Base-by-base conservation (phyloP, 2,113 vertebrate genomes). In the Tapirus terrestris region DNA sequence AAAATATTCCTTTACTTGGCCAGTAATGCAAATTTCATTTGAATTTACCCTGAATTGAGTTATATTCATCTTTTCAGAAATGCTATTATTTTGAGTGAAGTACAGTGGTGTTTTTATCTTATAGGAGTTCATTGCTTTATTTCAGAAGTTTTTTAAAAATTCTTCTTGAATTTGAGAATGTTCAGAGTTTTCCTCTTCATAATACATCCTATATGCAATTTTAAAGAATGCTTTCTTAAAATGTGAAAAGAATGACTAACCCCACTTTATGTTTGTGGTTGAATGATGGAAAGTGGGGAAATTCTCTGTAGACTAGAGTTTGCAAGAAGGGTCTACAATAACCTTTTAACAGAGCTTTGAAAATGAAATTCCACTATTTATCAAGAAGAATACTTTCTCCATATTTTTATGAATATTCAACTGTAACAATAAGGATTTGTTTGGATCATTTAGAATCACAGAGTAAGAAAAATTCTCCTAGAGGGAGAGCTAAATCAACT, bases 371-470 rank as follows among this genome's bases (percentile, higher is more conserved):
- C 31, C 4, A 33, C 43, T 84, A 63, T 89, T 86, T 96, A 95
- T 95, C 80, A 92, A 29, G 43, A 95, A 85, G 33, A 39, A 90
- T 92, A 73, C 7, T 76, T 96, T 79, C 45, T 48, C 63, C 29
- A 12, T 96, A 93, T 93, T 93, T 97, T 88, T 84, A 63, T 87
- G 73, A 83, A 85, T 79, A 94, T 80, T 94, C 33, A 85, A 58
- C 61, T 87, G 2, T 86, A 92, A 80, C 68, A 77, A 51, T 87
- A 73, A 92, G 95, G 60, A 94, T 94, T 95, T 70, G 45, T 94
- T 89, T 96, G 79, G 25, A 33, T 97, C 88, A 94, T 96, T 97
- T 91, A 93, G 85, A 97, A 97, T 86, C 51, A 97, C 97, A 95
- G 81, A 97, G 29, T 72, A 91, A 96, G 84, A 90, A 80, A 91